Percentiles rank a stretch among this genome's conserved stretches.
These are phyloP conservation scores for Mola mola DNA, from an alignment of 2,113 vertebrate genomes.

Conservation along the genomic window DNA sequence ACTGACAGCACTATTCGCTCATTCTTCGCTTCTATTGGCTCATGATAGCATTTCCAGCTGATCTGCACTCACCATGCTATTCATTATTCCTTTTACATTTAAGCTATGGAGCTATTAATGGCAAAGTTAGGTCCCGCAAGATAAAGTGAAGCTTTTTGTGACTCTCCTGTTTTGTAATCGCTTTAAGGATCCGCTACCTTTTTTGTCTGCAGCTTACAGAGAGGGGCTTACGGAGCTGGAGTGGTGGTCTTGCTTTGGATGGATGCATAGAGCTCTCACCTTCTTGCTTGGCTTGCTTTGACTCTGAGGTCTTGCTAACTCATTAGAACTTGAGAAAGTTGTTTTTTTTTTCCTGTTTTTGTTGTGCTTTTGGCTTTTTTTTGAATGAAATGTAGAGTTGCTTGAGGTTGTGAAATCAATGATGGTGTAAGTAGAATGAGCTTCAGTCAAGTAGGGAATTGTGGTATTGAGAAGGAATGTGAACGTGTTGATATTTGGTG, in stretches of 20 bases:
- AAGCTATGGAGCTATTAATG: slow-evolving; percentile 29
- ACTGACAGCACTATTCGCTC: slow-evolving; percentile 49
- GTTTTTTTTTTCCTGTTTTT: slow-evolving; percentile 7
- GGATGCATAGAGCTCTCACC: background rate
- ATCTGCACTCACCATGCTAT: slow-evolving; percentile 14
- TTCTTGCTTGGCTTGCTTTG: slow-evolving; percentile 19
- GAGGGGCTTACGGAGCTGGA: slow-evolving; percentile 1
- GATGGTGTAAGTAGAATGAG: slow-evolving; percentile 51
- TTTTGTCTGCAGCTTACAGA: slow-evolving; percentile 41
- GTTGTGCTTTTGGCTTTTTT: slow-evolving; percentile 43
- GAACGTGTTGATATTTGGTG: slow-evolving; percentile 49
- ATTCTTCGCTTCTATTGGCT: slow-evolving; percentile 42
- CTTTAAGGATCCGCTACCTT: slow-evolving; percentile 45
- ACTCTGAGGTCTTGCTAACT: too few relatives aligned
- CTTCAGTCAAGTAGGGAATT: slow-evolving; percentile 53
- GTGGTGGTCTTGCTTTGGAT: slow-evolving; percentile 16
- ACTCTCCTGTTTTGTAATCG: slow-evolving; percentile 46
- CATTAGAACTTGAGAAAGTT: slow-evolving; percentile 45
- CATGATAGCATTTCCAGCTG: slow-evolving; percentile 34
- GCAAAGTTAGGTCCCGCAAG: slow-evolving; percentile 19
- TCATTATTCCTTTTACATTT: slow-evolving; percentile 19
- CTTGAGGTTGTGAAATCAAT: slow-evolving; percentile 33
- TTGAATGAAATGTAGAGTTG: too few relatives aligned
- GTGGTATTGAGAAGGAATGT: slow-evolving; percentile 38
- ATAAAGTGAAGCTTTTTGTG: slow-evolving; percentile 12